Percentiles rank a stretch among this genome's conserved stretches.
These are phyloP conservation scores for Tenthredo distinguenda DNA, from an alignment of 2,888 invertebrate genomes.

Conservation along the genomic window DNA sequence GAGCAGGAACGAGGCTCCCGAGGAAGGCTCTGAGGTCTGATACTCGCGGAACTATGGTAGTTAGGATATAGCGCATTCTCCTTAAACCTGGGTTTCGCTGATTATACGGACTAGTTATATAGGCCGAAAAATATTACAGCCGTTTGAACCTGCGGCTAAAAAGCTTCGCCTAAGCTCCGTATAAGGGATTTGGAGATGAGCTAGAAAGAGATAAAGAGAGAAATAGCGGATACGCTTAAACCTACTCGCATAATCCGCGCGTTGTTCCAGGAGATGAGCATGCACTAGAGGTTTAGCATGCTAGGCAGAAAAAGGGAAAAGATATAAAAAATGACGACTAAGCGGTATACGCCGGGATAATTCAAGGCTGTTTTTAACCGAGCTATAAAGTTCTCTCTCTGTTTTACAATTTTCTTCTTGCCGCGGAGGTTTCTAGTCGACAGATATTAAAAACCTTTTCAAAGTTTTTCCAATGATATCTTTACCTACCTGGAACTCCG, in stretches of 20 bases:
- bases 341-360: slow-evolving; percentile 3
- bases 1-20: not conserved
- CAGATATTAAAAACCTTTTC: slow-evolving; percentile 19
- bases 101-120: slow-evolving; percentile 11
- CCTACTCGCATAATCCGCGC: slow-evolving; percentile 30
- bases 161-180: not conserved
- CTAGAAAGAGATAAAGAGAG: slow-evolving; percentile 52
- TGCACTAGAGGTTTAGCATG: slow-evolving; percentile 36
- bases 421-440: not conserved
- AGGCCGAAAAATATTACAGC: slow-evolving; percentile 9
- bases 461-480: slow-evolving; percentile 25
- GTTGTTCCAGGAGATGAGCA: slow-evolving; percentile 39
- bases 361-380: not conserved
- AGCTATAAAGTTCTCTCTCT: not conserved
- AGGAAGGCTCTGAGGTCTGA: not conserved
- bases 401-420: slow-evolving; percentile 29
- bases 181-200: slow-evolving; percentile 20
- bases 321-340: slow-evolving; percentile 35
- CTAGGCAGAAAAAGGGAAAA: slow-evolving; percentile 53
- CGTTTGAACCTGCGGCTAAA: not conserved
- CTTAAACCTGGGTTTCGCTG: not conserved
- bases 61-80: not conserved
- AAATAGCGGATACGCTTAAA: slow-evolving; percentile 32
- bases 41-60: not conserved
- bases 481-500: slow-evolving; percentile 6